Base-by-base conservation (phyloP, 2,888 invertebrate genomes). In the Pandemis heparana region DNA sequence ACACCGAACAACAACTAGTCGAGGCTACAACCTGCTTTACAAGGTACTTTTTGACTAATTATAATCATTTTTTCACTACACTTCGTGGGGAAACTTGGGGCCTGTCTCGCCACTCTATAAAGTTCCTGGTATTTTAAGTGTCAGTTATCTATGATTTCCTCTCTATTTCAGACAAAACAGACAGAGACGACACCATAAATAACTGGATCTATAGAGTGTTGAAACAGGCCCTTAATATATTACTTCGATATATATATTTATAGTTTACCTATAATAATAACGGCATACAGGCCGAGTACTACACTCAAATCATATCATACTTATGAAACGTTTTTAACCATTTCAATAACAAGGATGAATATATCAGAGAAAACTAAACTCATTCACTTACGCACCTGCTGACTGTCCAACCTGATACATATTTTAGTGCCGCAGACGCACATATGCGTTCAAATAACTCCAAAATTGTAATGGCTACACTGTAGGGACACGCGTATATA, bases 11-110 rank as follows among this genome's bases (percentile, higher is more conserved):
- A 82, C 82, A 79, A 78, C 80, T 82, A 83, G 75, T 77, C 76
- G 77, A 79, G 43, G 74, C 86, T 86, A 86, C 86, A 81, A 85
- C 83, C 82, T 80, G 82, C 71, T 68, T 78, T 71, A 70, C 74
- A 78, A 79, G 77, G 76, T 80, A 80, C 79, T 70, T 77, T 43
- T 70, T 70, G 51, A 74, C 69, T 73, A 69, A 64, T 51, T 51
- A 48, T 65, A 74, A 46, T 10, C 16, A 62, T 64, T 59, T 53
- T 62, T 41, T 48, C 48, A 62, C 63, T 63, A 63, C 63, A 63
- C 46, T 63, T 63, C 32, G 63, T 63, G 63, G 63, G 63, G 46
- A 63, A 46, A 63, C 23, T 32, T 23, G 14, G 23, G 23, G 23
- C 0, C 23, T 2, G 23, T 32, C 4, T 2, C 23, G 4, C 23